These are phyloP conservation scores for Antheraea mylitta DNA, from an alignment of 1,140 invertebrate genomes.

Conservation along the genomic window DNA sequence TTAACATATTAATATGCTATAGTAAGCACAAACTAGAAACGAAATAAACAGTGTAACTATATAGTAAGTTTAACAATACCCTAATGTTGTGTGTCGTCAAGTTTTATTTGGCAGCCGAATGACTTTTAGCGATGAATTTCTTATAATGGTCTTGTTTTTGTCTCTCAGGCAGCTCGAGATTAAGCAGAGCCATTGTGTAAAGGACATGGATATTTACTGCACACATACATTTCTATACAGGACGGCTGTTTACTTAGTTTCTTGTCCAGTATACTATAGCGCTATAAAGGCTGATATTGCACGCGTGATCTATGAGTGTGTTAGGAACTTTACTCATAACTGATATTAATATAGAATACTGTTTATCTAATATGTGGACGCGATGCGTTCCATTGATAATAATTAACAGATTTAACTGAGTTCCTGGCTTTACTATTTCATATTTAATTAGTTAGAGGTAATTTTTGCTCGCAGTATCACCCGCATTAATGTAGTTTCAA, in stretches of 20 bases:
- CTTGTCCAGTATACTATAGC: conserved; percentile 5
- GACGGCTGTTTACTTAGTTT: conserved; percentile 10
- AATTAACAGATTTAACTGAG: too few species aligned
- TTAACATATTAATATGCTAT: not conserved
- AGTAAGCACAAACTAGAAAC: conserved; percentile 7
- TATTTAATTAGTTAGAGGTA: too few species aligned
- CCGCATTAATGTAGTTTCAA: too few species aligned
- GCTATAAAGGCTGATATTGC: not conserved
- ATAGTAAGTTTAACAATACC: conserved; percentile 54
- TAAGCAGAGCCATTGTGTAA: conserved; percentile 20
- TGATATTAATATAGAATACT: not conserved
- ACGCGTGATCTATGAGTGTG: not conserved
- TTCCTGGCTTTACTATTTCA: too few species aligned
- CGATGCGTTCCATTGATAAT: not conserved
- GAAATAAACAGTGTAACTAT: conserved; percentile 3
- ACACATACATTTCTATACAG: conserved; percentile 23
- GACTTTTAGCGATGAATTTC: conserved; percentile 31
- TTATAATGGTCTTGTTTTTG: conserved; percentile 52
- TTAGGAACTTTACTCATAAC: not conserved
- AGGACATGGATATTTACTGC: conserved; percentile 19
- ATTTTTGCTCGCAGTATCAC: too few species aligned
- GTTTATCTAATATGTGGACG: not conserved
- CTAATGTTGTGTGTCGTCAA: conserved; percentile 44
- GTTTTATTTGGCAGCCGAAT: conserved; percentile 34
- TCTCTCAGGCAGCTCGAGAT: conserved; percentile 11